These are phyloP conservation scores for Todiramphus saurophagus DNA, from an alignment of 2,113 vertebrate genomes.

Conservation along the genomic window DNA sequence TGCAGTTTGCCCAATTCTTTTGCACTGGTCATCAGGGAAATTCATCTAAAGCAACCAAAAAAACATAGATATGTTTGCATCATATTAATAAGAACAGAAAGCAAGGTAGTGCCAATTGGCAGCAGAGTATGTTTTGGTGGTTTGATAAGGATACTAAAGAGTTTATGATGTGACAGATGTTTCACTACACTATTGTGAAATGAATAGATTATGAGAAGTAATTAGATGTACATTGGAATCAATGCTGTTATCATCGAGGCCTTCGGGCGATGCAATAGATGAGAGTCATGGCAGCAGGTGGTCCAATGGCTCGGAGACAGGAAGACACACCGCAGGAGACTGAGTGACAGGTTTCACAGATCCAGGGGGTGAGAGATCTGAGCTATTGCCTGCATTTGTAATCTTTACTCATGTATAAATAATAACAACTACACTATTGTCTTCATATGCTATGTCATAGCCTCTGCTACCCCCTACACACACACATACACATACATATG, in stretches of 20 bases:
- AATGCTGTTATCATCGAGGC: slow-evolving; percentile 95
- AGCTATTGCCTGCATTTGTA: slow-evolving; percentile 87
- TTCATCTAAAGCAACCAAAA: slow-evolving; percentile 74
- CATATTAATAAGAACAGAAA: slow-evolving; percentile 80
- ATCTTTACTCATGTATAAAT: slow-evolving; percentile 90
- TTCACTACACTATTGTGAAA: slow-evolving; percentile 96
- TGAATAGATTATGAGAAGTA: slow-evolving; percentile 99
- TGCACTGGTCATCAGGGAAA: slow-evolving; percentile 77
- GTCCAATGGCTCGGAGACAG: slow-evolving; percentile 87
- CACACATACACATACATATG: neutral
- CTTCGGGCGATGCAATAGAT: slow-evolving; percentile 90
- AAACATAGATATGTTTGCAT: slow-evolving; percentile 76
- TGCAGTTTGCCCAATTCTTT: slow-evolving; percentile 66
- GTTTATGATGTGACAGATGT: slow-evolving; percentile 96
- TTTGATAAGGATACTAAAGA: slow-evolving; percentile 89
- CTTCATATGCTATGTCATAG: slow-evolving; percentile 84
- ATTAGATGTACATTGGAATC: slow-evolving; percentile 99
- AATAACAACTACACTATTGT: slow-evolving; percentile 85
- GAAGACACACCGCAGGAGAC: slow-evolving; percentile 86
- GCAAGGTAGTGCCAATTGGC: slow-evolving; percentile 80
- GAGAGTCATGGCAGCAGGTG: slow-evolving; percentile 88
- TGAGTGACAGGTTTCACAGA: slow-evolving; percentile 89
- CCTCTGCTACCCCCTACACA: slow-evolving; percentile 71
- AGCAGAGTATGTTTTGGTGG: slow-evolving; percentile 82
- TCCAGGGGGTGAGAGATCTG: slow-evolving; percentile 87